Evolutionary conservation across 2,797 vertebrate species (phyloP), one percentile per base, ranked within the genome.

Genomic region (Aselliscus stoliczkanus): DNA sequence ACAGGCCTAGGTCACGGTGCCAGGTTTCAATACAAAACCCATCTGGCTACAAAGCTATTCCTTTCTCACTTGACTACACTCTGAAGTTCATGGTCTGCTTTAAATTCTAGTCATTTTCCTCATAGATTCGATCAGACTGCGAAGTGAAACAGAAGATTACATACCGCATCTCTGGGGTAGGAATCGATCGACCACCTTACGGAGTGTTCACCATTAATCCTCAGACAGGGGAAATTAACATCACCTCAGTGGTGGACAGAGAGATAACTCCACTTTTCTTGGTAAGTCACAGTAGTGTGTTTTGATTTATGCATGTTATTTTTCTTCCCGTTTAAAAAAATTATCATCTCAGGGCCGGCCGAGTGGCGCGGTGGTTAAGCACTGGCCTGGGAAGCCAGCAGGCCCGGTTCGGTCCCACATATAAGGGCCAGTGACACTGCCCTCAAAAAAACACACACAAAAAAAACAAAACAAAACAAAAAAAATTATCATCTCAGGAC

Each of bases 101-200:
- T 65, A 80, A 88, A 58, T 23, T 12, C n/a, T 54, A 23, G 3
- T 2, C 39, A 65, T 69, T 93, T 93, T 44, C 34, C 52, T 62
- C 97, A 11, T 85, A 99, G 99, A 99, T 99, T 95, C 98, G 99
- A 94, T 99, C 99, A 27, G 99, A 99, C 75, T 97, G 81, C 69
- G 98, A 99, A 85, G 87, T 81, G 7, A 62, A 58, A 1, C 34
- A 88, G 8, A 96, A 77, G n/a, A 97, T 98, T 65, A 75, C 10
- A 0, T 99, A 99, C 95, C 98, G 95, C 80, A 98, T 99, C 90
- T 98, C 97, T 62, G 99, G 99, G 37, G 18, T 93, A 2, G 99
- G 99, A 31, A 99, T 99, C 9, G 98, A 97, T 92, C 2, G 93
- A 31, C 8, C 82, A 0, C 99, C 99, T 2, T 98, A 97, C 14